Base-by-base conservation (phyloP, 2,113 vertebrate species). In the Salvelinus fontinalis region DNA sequence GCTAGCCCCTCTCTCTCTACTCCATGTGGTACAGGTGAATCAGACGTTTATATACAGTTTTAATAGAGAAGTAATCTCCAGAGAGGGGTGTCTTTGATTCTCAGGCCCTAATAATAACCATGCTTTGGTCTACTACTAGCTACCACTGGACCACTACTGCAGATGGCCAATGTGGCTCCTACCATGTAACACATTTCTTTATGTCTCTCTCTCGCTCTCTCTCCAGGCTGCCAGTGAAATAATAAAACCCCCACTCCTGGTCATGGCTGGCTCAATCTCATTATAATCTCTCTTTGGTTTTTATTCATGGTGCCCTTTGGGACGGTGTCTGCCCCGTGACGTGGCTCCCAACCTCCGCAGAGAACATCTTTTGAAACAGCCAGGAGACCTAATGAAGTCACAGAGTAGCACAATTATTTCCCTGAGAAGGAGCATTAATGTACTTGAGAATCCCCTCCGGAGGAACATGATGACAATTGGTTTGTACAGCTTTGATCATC, bases 221-320 rank as follows among this genome's bases (percentile, higher is more conserved):
- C 92, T 86, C 91, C 90, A 90, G 92, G 84, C 92, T 94, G 91
- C 79, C 90, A 84, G 80, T 89, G 83, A 87, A 86, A 93, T 93
- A 93, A 92, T 92, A 85, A 91, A 91, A 95, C 88, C 91, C 86
- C 90, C 76, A 82, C 89, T 87, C 92, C 93, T 92, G 91, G 95
- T 96, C 95, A 97, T 85, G 93, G 95, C 90, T 96, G 95, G 93
- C 95, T 95, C 95, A 97, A 97, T 97, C 96, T 94, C 96, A 96
- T 97, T 98, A 97, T 92, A 95, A 92, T 91, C 92, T 88, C 90
- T 89, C 85, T 82, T 89, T 83, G 85, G 89, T 88, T 92, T 93
- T 95, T 94, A 95, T 97, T 96, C 92, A 94, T 94, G 85, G 86
- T 69, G 81, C 90, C 95, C 94, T 94, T 89, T 93, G 93, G 91